Percentiles rank a stretch among this genome's conserved stretches.
phyloP scores from a whole-genome alignment of 2,797 vertebrate species.

The Taenioides sp. region DNA sequence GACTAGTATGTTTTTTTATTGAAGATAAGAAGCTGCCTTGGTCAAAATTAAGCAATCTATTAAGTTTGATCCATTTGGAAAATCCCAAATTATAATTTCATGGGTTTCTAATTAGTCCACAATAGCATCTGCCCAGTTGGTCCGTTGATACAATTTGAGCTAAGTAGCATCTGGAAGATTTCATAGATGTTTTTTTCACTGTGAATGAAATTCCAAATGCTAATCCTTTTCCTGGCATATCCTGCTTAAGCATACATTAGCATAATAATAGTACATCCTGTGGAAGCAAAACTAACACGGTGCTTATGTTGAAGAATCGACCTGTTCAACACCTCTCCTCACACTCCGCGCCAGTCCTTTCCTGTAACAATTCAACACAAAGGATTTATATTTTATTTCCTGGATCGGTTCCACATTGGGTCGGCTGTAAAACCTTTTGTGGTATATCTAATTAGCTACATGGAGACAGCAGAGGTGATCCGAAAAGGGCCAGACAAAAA shows the following conservation, averaged over 20 bases:
- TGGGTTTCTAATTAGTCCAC: constrained; percentile 35
- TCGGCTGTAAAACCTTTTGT: constrained; percentile 47
- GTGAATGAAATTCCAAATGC: constrained; percentile 45
- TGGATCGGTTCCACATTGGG: constrained; percentile 49
- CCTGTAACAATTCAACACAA: constrained; percentile 64
- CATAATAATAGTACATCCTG: constrained; percentile 62
- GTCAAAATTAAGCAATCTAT: constrained; percentile 49
- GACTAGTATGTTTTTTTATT: too few relatives aligned
- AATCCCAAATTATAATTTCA: constrained; percentile 48
- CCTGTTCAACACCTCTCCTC: constrained; percentile 44
- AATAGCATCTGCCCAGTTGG: constrained; percentile 34
- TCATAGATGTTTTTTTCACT: constrained; percentile 29
- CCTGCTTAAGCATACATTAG: constrained; percentile 53
- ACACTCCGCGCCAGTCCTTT: constrained; percentile 44
- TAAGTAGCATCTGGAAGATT: constrained; percentile 33
- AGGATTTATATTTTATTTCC: constrained; percentile 67
- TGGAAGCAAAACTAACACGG: constrained; percentile 34
- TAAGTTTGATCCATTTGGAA: constrained; percentile 35
- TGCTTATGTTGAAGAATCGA: constrained; percentile 41
- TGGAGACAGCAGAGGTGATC: constrained; percentile 54
- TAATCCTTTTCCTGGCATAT: constrained; percentile 55
- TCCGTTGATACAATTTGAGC: constrained; percentile 37
- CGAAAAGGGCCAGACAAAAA: constrained; percentile 55
- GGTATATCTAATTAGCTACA: constrained; percentile 69
- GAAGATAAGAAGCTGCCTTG: constrained; percentile 46